Base-by-base conservation (phyloP, 2,888 invertebrate species). In the Ophonus ardosiacus region DNA sequence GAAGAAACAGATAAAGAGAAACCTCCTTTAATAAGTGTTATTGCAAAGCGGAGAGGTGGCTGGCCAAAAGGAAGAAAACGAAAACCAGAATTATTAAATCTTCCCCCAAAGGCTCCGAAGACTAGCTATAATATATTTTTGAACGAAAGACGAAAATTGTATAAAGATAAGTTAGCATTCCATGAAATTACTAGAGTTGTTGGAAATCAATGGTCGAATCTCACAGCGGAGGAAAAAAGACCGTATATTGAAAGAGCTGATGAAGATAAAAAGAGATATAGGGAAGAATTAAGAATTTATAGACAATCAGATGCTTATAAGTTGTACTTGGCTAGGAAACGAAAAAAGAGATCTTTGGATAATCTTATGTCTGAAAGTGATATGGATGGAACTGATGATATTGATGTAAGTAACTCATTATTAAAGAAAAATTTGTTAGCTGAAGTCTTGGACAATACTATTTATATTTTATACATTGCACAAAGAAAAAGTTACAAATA, bases 51-150 rank as follows among this genome's bases (percentile, higher is more conserved):
- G 79, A 90, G 93, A 87, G 93, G 93, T 86, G 94, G 94, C 0
- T 94, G 94, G 94, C 94, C 94, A 0, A 94, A 94, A 89, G 94
- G 94, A 0, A 91, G 93, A 82, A 93, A 93, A 89, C 89, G 94
- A 38, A 93, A 93, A 88, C 92, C 92, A 13, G 92, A 92, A 86
- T 86, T 92, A 68, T 89, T 92, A 57, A 91, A 92, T 88, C 89
- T 92, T 59, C 92, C 93, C 0, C 93, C 93, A 0, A 93, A 93
- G 88, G 93, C 93, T 21, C 94, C 94, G 10, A 92, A 93, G 17
- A 93, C 93, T 59, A 93, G 93, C 88, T 93, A 93, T 88, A 93
- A 93, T 86, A 88, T 93, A 57, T 93, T 92, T 90, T 90, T 93
- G 13, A 93, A 93, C 86, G 93, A 93, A 87, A 91, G 93, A 87